phyloP scores from a whole-genome alignment of 2,113 vertebrate genomes.

The Chlorodrepanis virens region DNA sequence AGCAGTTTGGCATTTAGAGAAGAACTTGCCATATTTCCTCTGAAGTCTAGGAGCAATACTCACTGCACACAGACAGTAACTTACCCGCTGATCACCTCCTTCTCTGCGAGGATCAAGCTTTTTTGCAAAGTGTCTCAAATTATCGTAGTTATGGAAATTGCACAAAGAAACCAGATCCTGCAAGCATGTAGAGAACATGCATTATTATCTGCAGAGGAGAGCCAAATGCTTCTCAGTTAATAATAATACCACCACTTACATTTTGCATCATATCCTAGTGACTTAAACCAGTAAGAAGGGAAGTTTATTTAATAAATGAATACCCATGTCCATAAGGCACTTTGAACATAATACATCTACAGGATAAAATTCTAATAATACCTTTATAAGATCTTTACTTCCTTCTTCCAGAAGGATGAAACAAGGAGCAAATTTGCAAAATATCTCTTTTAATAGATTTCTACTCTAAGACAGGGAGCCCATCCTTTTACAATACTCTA shows the following conservation, averaged over 20 bases:
- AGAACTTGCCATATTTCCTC: not conserved
- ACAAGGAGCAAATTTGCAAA: not conserved
- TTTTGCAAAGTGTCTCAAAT: constrained; percentile 97
- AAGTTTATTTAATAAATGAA: not conserved
- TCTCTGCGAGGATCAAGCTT: constrained; percentile 97
- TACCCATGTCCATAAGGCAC: not conserved
- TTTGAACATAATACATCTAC: not conserved
- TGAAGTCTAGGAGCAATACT: not conserved
- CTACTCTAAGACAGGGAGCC: not conserved
- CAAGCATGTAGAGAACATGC: not conserved
- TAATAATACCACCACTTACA: not conserved
- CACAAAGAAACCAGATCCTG: constrained; percentile 95
- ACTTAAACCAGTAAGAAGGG: not conserved
- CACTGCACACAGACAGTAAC: constrained; percentile 42
- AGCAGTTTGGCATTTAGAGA: not conserved
- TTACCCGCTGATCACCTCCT: constrained; percentile 97
- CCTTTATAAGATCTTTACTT: too few species aligned
- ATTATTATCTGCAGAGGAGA: not conserved
- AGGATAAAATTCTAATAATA: not conserved
- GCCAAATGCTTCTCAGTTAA: not conserved
- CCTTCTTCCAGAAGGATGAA: not conserved
- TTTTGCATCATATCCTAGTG: not conserved
- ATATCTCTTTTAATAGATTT: not conserved
- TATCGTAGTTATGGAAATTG: constrained; percentile 99
- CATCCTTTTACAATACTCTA: not conserved